A percentile compares a stretch with the other conserved stretches of the same genome.
These are phyloP conservation scores for Platycheirus rosarum DNA, from an alignment of 2,888 invertebrate species.

Conservation along the genomic window DNA sequence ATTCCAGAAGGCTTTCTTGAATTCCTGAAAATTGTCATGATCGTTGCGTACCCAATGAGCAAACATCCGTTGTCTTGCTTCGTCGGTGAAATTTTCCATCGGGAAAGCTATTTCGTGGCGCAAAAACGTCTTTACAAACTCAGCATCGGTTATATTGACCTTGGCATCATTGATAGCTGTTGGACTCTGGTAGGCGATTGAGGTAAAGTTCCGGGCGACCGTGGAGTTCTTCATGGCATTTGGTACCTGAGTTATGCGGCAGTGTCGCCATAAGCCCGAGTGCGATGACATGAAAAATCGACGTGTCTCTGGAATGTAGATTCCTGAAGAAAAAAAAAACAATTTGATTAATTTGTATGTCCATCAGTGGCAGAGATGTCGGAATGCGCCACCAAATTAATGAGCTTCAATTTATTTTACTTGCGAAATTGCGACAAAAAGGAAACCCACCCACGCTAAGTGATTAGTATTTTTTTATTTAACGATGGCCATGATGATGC, in stretches of 20 bases:
- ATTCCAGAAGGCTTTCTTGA: constrained; percentile 78
- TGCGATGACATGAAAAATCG: constrained; percentile 87
- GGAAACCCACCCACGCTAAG: constrained; percentile 1
- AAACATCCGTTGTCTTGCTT: constrained; percentile 80
- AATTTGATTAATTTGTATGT: constrained; percentile 9
- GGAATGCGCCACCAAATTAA: not conserved
- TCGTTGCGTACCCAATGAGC: constrained; percentile 81
- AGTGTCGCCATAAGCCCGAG: constrained; percentile 87
- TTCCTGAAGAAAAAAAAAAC: constrained; percentile 82
- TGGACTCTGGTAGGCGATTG: constrained; percentile 80
- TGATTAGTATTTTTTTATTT: not conserved
- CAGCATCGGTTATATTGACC: constrained; percentile 77
- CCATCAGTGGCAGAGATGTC: not conserved
- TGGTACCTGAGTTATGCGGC: constrained; percentile 80
- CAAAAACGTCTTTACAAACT: constrained; percentile 78
- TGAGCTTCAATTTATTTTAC: constrained; percentile 19
- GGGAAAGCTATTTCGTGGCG: constrained; percentile 75
- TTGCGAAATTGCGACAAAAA: constrained; percentile 13
- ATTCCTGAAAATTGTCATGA: constrained; percentile 77
- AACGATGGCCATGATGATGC: constrained; percentile 13
- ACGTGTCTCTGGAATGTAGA: constrained; percentile 84
- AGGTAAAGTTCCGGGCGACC: constrained; percentile 85
- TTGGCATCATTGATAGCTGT: constrained; percentile 78
- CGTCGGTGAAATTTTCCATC: constrained; percentile 78
- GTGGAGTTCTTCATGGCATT: constrained; percentile 83